Conservation (phyloP, 1,140 invertebrate genomes). For the Orius laevigatus region DNA sequence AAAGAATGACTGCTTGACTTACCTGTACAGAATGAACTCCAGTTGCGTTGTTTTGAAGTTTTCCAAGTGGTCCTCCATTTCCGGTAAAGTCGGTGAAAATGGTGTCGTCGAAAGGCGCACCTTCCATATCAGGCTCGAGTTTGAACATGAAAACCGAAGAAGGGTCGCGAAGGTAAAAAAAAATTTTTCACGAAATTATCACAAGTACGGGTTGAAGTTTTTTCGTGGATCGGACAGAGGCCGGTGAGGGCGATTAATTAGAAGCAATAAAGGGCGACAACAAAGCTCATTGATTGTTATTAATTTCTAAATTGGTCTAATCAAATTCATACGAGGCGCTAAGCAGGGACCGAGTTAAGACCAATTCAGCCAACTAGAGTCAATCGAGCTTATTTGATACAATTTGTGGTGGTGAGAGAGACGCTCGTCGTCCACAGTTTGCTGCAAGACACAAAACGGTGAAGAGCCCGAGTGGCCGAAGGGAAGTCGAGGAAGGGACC, state of each 20-base stretch:
- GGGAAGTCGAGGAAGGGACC: too few species aligned
- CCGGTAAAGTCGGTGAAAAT: slow-evolving; percentile 55
- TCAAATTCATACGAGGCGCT: slow-evolving; percentile 17
- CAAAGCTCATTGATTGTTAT: slow-evolving; percentile 16
- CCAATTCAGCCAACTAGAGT: slow-evolving; percentile 15
- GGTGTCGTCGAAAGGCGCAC: slow-evolving; percentile 54
- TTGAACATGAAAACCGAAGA: slow-evolving; percentile 7
- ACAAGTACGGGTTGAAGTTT: slow-evolving; percentile 1
- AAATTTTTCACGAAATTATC: neutral
- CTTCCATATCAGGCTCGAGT: slow-evolving; percentile 38
- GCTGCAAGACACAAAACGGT: slow-evolving; percentile 11
- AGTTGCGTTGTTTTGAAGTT: slow-evolving; percentile 26
- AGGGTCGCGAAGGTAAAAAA: neutral
- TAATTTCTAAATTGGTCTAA: slow-evolving; percentile 18
- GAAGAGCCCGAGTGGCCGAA: neutral
- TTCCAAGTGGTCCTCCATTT: slow-evolving; percentile 32
- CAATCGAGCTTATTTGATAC: slow-evolving; percentile 18
- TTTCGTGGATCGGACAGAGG: slow-evolving; percentile 5
- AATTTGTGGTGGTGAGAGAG: slow-evolving; percentile 9
- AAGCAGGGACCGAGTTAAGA: slow-evolving; percentile 17
- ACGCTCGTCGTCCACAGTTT: slow-evolving; percentile 7
- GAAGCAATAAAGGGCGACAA: neutral
- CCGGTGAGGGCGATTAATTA: slow-evolving; percentile 7
- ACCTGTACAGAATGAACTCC: slow-evolving; percentile 48
- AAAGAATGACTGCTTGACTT: slow-evolving; percentile 41